Percentiles rank a stretch among this genome's conserved stretches.
Evolutionary conservation across 2,888 invertebrate species (phyloP).

Genomic region (Eristalis pertinax): DNA sequence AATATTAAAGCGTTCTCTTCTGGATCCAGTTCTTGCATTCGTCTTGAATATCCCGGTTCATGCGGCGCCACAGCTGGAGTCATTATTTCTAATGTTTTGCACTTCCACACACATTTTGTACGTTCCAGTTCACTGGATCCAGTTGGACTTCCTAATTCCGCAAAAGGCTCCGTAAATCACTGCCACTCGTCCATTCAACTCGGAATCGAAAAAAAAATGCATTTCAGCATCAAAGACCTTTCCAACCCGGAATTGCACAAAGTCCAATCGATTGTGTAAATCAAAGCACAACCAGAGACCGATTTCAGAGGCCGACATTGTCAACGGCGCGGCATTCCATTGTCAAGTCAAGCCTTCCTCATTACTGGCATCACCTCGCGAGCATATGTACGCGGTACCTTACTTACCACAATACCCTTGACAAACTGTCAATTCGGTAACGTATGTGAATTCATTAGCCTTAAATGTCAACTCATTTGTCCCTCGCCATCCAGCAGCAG

Average conservation of each 20-base stretch:
- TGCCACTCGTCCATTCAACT: background rate
- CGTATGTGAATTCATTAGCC: slow-evolving; percentile 43
- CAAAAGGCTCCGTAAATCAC: background rate
- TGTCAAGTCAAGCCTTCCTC: slow-evolving; percentile 1
- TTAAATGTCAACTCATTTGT: slow-evolving; percentile 59
- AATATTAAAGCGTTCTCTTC: too few species aligned
- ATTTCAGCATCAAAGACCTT: background rate
- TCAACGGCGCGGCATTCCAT: background rate
- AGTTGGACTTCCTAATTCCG: background rate
- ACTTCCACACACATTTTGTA: too few species aligned
- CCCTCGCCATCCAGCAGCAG: background rate
- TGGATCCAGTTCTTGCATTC: too few species aligned
- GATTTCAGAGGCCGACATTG: background rate
- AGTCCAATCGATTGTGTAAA: background rate
- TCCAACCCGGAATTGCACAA: background rate
- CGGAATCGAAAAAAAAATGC: background rate
- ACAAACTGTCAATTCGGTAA: slow-evolving; percentile 16
- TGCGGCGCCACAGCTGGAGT: too few species aligned
- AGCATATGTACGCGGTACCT: background rate
- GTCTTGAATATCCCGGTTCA: too few species aligned
- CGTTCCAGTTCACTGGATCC: background rate
- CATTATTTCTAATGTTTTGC: too few species aligned
- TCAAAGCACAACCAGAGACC: background rate
- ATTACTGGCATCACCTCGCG: background rate
- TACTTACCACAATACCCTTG: slow-evolving; percentile 9